Percentiles rank a stretch among this genome's conserved stretches.
phyloP scores from a whole-genome alignment of 2,797 vertebrate genomes.

The Lacerta viridis region DNA sequence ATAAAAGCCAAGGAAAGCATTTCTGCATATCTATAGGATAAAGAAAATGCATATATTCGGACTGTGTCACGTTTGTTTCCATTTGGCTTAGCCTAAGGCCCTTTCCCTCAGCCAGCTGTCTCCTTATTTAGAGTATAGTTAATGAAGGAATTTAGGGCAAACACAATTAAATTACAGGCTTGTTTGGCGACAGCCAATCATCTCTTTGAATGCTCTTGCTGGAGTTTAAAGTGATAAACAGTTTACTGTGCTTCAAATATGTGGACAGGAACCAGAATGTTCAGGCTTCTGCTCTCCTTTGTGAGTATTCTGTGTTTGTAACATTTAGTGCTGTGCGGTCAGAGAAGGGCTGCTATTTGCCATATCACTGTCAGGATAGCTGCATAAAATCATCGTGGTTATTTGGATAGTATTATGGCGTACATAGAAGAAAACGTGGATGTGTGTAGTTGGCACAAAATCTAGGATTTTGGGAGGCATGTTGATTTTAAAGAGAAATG shows the following conservation, averaged over 20 bases:
- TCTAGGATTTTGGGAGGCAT: background rate
- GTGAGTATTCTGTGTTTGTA: background rate
- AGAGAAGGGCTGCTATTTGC: background rate
- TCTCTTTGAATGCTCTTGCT: conserved; percentile 1
- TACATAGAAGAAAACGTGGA: conserved; percentile 38
- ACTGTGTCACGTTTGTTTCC: background rate
- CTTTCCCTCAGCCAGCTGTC: conserved; percentile 24
- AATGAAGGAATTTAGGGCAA: conserved; percentile 44
- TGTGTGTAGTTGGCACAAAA: background rate
- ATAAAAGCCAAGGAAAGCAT: background rate
- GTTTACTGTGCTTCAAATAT: background rate
- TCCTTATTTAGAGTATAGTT: conserved; percentile 20
- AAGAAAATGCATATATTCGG: background rate
- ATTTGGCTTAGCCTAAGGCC: conserved; percentile 2
- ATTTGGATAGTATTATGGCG: conserved; percentile 52
- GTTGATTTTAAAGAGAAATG: background rate
- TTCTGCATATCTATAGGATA: background rate
- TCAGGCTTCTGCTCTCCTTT: rapidly evolving
- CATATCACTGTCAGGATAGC: too few relatives aligned
- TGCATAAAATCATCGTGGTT: conserved; percentile 38
- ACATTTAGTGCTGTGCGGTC: background rate
- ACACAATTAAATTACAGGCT: conserved; percentile 27
- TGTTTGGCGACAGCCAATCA: conserved; percentile 26
- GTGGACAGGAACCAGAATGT: background rate
- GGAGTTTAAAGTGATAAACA: conserved; percentile 26